Base-by-base conservation (phyloP, 2,797 vertebrate genomes). In the Corythornis leucogaster region DNA sequence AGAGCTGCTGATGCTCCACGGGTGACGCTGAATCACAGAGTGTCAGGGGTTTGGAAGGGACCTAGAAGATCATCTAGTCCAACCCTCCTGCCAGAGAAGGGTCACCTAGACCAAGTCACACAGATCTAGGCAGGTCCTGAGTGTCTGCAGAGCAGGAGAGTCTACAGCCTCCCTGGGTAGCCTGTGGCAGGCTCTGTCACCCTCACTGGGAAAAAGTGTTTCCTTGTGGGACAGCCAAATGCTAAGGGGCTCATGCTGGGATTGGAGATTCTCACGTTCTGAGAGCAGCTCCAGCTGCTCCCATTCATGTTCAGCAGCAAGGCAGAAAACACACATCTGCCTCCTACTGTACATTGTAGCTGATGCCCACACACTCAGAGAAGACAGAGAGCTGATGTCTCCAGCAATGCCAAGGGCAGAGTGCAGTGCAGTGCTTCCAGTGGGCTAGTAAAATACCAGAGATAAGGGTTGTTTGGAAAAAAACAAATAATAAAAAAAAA, bases 261-360 rank as follows among this genome's bases (percentile, higher is more conserved):
- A 24, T 10, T 1, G 1, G 33, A 69, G 51, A 24, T 30, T 46
- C 35, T 17, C 40, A 25, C 1, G 0, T 18, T 21, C 1, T 3
- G 6, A 43, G 2, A 46, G 38, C 21, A 50, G 48, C 48, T 64
- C 26, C 20, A 2, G 20, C 74, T 70, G 68, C 18, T 68, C 25
- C 33, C 28, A 8, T 15, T 16, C 8, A 31, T 18, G 17, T 66
- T 68, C 26, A 69, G 30, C 46, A 46, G 35, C 61, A 63, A 17
- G 19, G 24, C 24, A 28, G 46, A 51, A 55, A 51, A 28, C 20
- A 14, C 28, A 11, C 7, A 3, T 17, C 25, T 1, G 2, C 12
- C 18, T 92, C 43, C 33, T 3, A 1, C 6, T 7, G 15, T 25
- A 4, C 2, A 1, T 43, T 26, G 8, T 53, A 19, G 51, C 43